These are phyloP conservation scores for Protosalanx chinensis DNA, from an alignment of 2,797 vertebrate species.

Conservation along the genomic window DNA sequence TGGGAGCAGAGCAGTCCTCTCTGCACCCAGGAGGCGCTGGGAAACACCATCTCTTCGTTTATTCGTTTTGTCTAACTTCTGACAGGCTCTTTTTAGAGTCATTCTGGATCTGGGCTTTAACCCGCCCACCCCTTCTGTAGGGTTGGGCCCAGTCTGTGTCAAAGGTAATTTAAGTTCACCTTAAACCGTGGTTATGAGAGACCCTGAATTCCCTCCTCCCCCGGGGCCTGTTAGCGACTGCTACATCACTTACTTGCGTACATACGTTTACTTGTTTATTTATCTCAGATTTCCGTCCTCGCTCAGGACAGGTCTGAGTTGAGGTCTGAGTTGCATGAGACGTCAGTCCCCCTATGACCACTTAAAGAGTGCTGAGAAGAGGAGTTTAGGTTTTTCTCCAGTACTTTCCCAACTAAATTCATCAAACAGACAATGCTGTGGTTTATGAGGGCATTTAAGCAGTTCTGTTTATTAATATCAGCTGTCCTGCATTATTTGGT, in stretches of 20 bases:
- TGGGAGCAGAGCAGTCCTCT: conserved; percentile 10
- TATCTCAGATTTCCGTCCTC: neutral
- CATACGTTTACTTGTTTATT: neutral
- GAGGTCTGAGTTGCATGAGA: neutral
- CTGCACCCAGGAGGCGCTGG: neutral
- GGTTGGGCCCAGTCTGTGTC: conserved; percentile 20
- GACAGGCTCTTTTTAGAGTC: neutral
- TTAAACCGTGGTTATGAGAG: conserved; percentile 11
- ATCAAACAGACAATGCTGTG: too few species aligned
- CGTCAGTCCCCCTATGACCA: neutral
- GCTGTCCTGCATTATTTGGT: neutral
- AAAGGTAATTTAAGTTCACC: conserved; percentile 29
- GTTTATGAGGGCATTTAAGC: neutral
- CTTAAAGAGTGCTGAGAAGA: neutral
- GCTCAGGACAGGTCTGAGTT: neutral
- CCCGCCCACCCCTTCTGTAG: neutral
- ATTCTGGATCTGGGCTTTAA: neutral
- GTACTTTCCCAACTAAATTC: too few species aligned
- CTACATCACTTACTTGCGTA: too few species aligned
- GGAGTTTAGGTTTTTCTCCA: neutral
- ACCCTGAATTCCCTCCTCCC: neutral
- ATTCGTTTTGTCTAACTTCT: neutral
- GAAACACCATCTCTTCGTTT: neutral
- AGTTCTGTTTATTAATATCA: neutral
- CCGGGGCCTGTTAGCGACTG: neutral